These are phyloP conservation scores for Apocheima hispidaria DNA, from an alignment of 2,888 invertebrate genomes.

Conservation along the genomic window DNA sequence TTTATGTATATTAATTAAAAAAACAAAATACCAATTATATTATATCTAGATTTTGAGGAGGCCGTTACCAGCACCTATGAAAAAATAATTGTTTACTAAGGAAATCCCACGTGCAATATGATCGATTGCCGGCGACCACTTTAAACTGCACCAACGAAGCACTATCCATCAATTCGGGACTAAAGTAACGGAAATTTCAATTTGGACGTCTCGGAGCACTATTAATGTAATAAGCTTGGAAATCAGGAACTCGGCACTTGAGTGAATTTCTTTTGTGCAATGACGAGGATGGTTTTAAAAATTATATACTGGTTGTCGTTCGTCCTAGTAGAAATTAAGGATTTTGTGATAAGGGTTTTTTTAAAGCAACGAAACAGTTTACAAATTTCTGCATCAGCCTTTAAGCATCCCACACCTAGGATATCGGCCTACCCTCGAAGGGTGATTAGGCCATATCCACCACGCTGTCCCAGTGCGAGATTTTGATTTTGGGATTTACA, in stretches of 20 bases:
- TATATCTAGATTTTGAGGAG: background rate
- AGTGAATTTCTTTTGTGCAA: slow-evolving; percentile 52
- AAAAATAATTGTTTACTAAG: background rate
- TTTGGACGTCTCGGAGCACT: slow-evolving; percentile 63
- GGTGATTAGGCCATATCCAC: no score
- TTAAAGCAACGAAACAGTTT: no score
- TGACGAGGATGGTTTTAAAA: slow-evolving; percentile 2
- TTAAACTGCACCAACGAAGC: slow-evolving; percentile 23
- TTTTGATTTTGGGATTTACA: no score
- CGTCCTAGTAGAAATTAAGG: background rate
- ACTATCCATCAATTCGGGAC: slow-evolving; percentile 50
- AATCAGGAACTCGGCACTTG: slow-evolving; percentile 73
- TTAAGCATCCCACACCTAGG: no score
- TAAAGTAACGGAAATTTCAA: slow-evolving; percentile 75
- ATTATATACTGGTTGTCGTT: background rate
- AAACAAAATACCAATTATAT: no score
- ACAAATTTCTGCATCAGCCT: no score
- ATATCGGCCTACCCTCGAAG: no score
- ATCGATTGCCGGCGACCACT: slow-evolving; percentile 10
- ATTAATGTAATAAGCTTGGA: slow-evolving; percentile 65
- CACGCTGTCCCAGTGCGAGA: no score
- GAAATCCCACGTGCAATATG: background rate
- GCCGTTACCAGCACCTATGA: background rate
- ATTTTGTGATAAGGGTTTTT: background rate
- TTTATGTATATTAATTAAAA: no score